phyloP scores from a whole-genome alignment of 2,888 invertebrate genomes.

The Lutraria lutraria region DNA sequence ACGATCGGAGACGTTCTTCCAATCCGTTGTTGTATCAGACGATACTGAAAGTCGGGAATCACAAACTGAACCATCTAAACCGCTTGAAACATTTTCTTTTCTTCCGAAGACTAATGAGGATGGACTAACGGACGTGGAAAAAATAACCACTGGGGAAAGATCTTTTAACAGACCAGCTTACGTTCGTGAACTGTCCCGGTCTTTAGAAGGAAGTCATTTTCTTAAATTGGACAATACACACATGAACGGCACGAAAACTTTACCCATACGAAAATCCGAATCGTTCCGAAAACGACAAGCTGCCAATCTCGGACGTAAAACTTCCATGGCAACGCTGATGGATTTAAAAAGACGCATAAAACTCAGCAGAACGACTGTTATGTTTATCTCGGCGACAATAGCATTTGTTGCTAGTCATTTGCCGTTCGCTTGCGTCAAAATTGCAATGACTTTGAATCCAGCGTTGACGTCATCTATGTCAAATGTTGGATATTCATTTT shows the following conservation, averaged over 20 bases:
- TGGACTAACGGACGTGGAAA: conserved; percentile 17
- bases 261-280: conserved; percentile 53
- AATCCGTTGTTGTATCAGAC: conserved; percentile 37
- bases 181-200: conserved; percentile 61
- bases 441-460: conserved; percentile 46
- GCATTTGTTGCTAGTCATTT: conserved; percentile 64
- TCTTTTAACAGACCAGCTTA: conserved; percentile 44
- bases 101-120: conserved; percentile 19
- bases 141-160: not conserved
- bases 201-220: conserved; percentile 55
- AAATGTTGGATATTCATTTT: conserved; percentile 39
- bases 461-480: conserved; percentile 31
- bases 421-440: conserved; percentile 59
- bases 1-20: conserved; percentile 43
- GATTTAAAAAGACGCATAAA: conserved; percentile 50
- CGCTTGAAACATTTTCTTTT: conserved; percentile 48
- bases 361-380: conserved; percentile 63
- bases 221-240: conserved; percentile 30
- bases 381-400: conserved; percentile 68
- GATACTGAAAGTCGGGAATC: conserved; percentile 50
- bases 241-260: conserved; percentile 58
- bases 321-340: conserved; percentile 40
- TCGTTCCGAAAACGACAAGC: conserved; percentile 42
- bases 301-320: conserved; percentile 35
- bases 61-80: conserved; percentile 34